Evolutionary conservation across 64 coral and sea anemone genomes (phyloP).

Genomic region (Actinia tenebrosa): DNA sequence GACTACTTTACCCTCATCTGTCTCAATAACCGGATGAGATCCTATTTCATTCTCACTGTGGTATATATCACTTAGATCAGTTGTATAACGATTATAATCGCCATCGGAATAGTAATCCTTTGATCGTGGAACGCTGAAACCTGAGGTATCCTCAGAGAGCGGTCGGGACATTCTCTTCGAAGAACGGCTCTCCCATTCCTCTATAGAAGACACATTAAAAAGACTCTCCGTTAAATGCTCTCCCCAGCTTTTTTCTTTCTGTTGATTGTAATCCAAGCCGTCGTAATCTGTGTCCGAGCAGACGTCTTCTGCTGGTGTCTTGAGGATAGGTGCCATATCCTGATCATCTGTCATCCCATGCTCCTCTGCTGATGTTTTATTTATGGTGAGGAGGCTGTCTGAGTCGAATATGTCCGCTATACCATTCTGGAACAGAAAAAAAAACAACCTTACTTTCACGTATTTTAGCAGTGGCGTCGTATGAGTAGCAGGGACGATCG

Average conservation of each 20-base stretch:
- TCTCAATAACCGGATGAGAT: background rate
- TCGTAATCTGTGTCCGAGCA: conserved; percentile 6
- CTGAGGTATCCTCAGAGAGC: conserved; percentile 5
- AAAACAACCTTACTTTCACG: no score
- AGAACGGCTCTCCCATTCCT: background rate
- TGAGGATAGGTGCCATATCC: background rate
- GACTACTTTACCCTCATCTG: background rate
- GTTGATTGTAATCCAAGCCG: background rate
- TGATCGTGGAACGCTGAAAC: background rate
- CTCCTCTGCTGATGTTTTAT: conserved; percentile 4
- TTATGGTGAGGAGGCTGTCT: conserved; percentile 10
- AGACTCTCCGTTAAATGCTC: background rate
- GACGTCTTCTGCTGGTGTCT: background rate
- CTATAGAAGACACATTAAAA: conserved; percentile 10
- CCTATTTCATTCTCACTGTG: conserved; percentile 1
- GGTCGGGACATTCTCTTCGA: background rate
- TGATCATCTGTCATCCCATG: background rate
- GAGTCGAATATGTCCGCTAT: background rate
- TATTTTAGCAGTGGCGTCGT: no score
- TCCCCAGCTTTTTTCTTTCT: conserved; percentile 1
- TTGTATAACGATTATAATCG: background rate
- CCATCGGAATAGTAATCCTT: conserved; percentile 22
- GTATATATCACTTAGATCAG: background rate
- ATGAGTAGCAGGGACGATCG: no score
- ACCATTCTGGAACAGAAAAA: background rate